Percentiles rank a stretch among this genome's conserved stretches.
Evolutionary conservation across 2,113 vertebrate genomes (phyloP).

Genomic region (Onychorhynchus coronatus): DNA sequence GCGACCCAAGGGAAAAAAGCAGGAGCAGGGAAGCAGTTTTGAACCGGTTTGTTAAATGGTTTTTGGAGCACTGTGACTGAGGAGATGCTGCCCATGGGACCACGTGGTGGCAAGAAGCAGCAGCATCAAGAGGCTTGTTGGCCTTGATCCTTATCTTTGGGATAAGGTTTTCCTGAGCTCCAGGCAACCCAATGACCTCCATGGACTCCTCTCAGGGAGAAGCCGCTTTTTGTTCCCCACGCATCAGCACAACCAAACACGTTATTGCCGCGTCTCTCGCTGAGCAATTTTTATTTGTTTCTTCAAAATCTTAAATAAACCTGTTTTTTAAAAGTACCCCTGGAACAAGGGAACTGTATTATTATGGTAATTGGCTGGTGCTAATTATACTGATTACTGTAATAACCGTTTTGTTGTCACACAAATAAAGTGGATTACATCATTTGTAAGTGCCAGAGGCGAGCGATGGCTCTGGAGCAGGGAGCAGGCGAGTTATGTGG

Average conservation of each 20-base stretch:
- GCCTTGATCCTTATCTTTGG: neutral
- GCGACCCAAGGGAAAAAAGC: neutral
- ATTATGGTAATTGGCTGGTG: conserved; percentile 79
- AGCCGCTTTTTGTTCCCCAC: neutral
- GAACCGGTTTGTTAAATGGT: too few species aligned
- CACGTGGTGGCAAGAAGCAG: neutral
- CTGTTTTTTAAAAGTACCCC: conserved; percentile 67
- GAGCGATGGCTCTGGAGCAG: neutral
- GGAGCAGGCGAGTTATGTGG: neutral
- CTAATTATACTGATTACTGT: conserved; percentile 81
- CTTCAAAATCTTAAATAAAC: conserved; percentile 64
- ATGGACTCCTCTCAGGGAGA: neutral
- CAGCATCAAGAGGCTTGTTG: neutral
- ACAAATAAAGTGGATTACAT: conserved; percentile 72
- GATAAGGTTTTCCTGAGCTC: neutral
- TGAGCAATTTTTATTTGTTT: neutral
- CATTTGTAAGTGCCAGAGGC: conserved; percentile 71
- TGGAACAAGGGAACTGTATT: conserved; percentile 70
- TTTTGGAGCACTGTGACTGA: neutral
- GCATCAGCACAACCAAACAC: neutral
- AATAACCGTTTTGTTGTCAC: conserved; percentile 77
- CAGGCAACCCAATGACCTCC: neutral
- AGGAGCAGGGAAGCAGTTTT: neutral
- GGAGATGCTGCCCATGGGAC: neutral
- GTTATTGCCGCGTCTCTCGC: neutral